These are phyloP conservation scores for human (Homo sapiens) DNA, from an alignment of 2,113 vertebrate genomes.

Conservation along the genomic window GRCh38 chr4:31942001-31942500, in stretches of 20 bases:
- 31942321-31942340: background rate
- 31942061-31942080: background rate
- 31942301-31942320: slow-evolving; percentile 39
- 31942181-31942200: background rate
- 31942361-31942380: background rate
- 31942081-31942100: background rate
- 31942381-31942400: slow-evolving; percentile 33
- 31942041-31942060: background rate
- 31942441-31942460: background rate
- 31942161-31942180: background rate
- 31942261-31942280: slow-evolving; percentile 3
- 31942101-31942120: background rate
- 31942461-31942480: slow-evolving; percentile 59
- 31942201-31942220: background rate
- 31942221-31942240: background rate
- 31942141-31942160: background rate
- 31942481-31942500: slow-evolving; percentile 52
- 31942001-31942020: background rate
- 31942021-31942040: background rate
- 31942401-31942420: slow-evolving; percentile 32
- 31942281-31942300: background rate
- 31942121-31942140: background rate
- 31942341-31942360: background rate
- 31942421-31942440: background rate
- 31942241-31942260: background rate